Base-by-base conservation (phyloP, 2,888 invertebrate species). In the Hirtodrosophila cameraria region DNA sequence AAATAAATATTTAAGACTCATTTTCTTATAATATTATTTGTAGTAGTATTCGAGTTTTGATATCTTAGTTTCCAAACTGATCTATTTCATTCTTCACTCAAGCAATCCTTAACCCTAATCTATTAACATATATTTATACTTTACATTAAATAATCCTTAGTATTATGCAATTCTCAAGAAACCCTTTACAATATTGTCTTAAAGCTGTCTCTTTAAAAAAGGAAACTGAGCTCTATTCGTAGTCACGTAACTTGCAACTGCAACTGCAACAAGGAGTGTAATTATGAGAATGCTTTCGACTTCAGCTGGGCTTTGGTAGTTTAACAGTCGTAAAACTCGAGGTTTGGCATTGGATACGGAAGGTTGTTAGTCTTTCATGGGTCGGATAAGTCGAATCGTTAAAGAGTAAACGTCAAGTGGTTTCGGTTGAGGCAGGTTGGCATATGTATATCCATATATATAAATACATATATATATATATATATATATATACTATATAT, bases 241-340 rank as follows among this genome's bases (percentile, higher is more conserved):
- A 52, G 66, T 75, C 72, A 75, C 75, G 71, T 71, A 72, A 74
- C 63, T 59, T 33, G 23, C 20, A 41, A 58, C 52, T 20, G 15
- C 54, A 36, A 53, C 61, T 18, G 41, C 36, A 48, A 58, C 48
- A 38, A 11, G 42, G 46, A 7, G 55, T 74, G 58, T 53, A 64
- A 65, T 73, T 67, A 72, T 67, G 49, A 46, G 58, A 69, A 74
- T 65, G 48, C 27, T 11, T 38, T 46, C 23, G 45, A 27, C 52
- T 55, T 49, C n/a, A 39, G 18, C 39, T 50, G 27, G 31, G 39
- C 15, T 41, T 46, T 20, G 50, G 50, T 50, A 38, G 59, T 61
- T 64, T 45, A 62, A 36, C 45, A 46, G 68, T 68, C 73, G 54
- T 75, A 72, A 75, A 75, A 77, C 18, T 39, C 16, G 52, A 38